Percentiles rank a stretch among this genome's conserved stretches.
Evolutionary conservation across 1,140 invertebrate species (phyloP).

Genomic region (Drosophila funebris): DNA sequence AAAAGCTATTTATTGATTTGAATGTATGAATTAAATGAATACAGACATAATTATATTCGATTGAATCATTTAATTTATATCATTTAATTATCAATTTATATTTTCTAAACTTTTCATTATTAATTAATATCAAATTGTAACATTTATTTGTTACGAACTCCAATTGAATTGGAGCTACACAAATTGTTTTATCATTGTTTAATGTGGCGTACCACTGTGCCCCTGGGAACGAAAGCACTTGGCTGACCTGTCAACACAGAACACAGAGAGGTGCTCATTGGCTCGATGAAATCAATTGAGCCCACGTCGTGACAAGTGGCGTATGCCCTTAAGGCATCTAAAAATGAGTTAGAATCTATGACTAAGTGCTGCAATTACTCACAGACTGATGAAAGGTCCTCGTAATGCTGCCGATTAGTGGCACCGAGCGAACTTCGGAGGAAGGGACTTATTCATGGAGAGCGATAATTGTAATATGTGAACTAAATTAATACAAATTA

Average conservation of each 20-base stretch:
- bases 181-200: too few species aligned
- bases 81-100: too few species aligned
- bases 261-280: constrained; percentile 33
- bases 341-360: constrained; percentile 27
- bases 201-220: constrained; percentile 28
- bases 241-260: constrained; percentile 31
- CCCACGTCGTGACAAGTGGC: constrained; percentile 16
- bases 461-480: not conserved
- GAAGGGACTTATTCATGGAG: not conserved
- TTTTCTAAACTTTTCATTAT: not conserved
- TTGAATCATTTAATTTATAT: too few species aligned
- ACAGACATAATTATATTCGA: too few species aligned
- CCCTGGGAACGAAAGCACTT: constrained; percentile 47
- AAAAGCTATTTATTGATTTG: too few species aligned
- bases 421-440: not conserved
- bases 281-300: constrained; percentile 38
- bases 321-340: constrained; percentile 7
- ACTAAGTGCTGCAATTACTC: not conserved
- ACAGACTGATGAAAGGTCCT: not conserved
- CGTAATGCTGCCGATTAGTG: not conserved
- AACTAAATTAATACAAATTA: not conserved
- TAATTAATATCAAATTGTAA: too few species aligned
- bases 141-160: too few species aligned
- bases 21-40: too few species aligned
- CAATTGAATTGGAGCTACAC: too few species aligned